Evolutionary conservation across 1,140 invertebrate species (phyloP).

Genomic region (Luehdorfia chinensis): DNA sequence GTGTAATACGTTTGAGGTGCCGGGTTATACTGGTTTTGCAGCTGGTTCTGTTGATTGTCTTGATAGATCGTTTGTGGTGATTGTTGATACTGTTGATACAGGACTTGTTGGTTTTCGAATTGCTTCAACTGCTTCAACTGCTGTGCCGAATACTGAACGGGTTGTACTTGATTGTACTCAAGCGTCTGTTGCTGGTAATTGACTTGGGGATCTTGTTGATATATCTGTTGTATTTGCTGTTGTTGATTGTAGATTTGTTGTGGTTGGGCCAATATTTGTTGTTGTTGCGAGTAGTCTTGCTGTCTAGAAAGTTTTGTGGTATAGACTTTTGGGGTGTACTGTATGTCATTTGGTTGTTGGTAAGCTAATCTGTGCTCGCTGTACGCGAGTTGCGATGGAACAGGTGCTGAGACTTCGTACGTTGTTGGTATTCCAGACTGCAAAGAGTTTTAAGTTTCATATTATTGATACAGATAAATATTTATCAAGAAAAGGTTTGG

Average conservation of each 20-base stretch:
- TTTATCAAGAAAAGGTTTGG: too few species aligned
- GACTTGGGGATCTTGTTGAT: neutral
- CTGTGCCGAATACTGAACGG: neutral
- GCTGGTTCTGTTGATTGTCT: conserved; percentile 2
- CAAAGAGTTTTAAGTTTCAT: too few species aligned
- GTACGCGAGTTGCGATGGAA: conserved; percentile 53
- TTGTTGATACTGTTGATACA: conserved; percentile 1
- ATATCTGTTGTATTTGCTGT: too few species aligned
- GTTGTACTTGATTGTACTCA: conserved; percentile 25
- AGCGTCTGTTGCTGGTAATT: neutral
- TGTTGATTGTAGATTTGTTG: conserved; percentile 24
- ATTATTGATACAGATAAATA: too few species aligned
- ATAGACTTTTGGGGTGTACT: conserved; percentile 25
- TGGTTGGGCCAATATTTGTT: neutral
- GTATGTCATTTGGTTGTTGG: conserved; percentile 34
- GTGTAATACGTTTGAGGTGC: conserved; percentile 21
- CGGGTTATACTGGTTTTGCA: conserved; percentile 17
- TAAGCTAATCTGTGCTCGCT: conserved; percentile 37
- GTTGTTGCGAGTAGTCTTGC: neutral
- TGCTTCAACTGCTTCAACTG: neutral
- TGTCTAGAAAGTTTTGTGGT: neutral
- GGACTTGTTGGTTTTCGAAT: neutral
- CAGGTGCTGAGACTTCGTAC: conserved; percentile 51
- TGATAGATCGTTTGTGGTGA: neutral
- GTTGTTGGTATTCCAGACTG: conserved; percentile 40